Percentiles rank a stretch among this genome's conserved stretches.
These are phyloP conservation scores for Panurus biarmicus DNA, from an alignment of 2,113 vertebrate species.

Conservation along the genomic window DNA sequence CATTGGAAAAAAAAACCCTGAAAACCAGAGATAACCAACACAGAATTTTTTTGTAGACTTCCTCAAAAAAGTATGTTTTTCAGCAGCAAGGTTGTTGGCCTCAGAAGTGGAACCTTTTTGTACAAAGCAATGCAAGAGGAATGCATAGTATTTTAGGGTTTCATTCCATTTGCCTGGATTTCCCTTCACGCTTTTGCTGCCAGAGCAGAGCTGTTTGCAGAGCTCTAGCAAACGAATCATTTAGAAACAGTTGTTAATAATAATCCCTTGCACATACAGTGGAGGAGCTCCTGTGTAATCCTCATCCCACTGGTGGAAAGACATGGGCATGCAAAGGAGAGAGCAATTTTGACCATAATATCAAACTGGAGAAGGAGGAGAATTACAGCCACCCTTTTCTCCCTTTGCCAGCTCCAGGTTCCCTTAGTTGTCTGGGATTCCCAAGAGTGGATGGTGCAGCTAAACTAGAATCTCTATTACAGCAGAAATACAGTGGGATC, in stretches of 20 bases:
- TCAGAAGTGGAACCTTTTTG: neutral
- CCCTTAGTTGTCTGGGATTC: neutral
- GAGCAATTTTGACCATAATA: neutral
- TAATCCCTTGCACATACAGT: neutral
- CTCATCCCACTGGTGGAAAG: neutral
- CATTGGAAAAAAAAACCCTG: neutral
- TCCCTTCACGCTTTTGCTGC: neutral
- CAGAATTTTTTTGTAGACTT: neutral
- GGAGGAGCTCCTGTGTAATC: neutral
- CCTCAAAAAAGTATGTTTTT: neutral
- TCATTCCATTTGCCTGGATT: neutral
- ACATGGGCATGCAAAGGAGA: neutral
- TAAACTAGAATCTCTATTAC: neutral
- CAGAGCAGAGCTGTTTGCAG: neutral
- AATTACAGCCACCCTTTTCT: neutral
- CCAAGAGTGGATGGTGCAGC: neutral
- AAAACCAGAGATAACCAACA: neutral
- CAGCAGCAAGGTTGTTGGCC: neutral
- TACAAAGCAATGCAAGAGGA: neutral
- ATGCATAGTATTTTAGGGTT: neutral
- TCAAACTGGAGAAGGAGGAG: neutral
- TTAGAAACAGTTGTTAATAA: neutral
- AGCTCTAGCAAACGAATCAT: neutral
- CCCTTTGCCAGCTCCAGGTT: neutral
- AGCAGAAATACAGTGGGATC: neutral